phyloP scores from a whole-genome alignment of 2,888 invertebrate genomes.

The Lampropteryx suffumata region DNA sequence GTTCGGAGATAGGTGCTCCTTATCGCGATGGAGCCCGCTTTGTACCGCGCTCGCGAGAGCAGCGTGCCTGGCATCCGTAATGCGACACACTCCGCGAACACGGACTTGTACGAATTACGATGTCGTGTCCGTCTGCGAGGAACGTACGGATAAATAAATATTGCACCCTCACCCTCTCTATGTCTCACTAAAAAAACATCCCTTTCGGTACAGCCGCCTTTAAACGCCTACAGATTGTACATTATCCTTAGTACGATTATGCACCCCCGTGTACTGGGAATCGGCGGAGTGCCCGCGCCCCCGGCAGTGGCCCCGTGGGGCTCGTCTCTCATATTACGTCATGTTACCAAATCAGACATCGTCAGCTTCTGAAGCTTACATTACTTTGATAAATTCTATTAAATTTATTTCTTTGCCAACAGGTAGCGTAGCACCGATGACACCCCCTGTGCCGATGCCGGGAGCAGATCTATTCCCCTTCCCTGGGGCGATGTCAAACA shows the following conservation, averaged over 20 bases:
- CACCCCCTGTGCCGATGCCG: slow-evolving; percentile 65
- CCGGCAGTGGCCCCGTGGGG: slow-evolving; percentile 62
- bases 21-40: slow-evolving; percentile 71
- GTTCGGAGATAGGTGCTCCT: slow-evolving; percentile 67
- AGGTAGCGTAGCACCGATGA: slow-evolving; percentile 71
- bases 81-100: slow-evolving; percentile 50
- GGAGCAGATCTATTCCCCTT: slow-evolving; percentile 74
- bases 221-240: slow-evolving; percentile 84
- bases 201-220: slow-evolving; percentile 81
- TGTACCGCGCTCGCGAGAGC: slow-evolving; percentile 39
- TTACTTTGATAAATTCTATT: slow-evolving; percentile 31
- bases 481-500: slow-evolving; percentile 66
- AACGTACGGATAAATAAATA: slow-evolving; percentile 80
- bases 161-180: slow-evolving; percentile 82
- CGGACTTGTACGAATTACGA: slow-evolving; percentile 67
- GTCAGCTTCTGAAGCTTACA: slow-evolving; percentile 37
- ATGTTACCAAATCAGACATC: slow-evolving; percentile 65
- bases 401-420: slow-evolving; percentile 54
- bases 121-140: slow-evolving; percentile 70
- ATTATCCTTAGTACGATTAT: slow-evolving; percentile 83
- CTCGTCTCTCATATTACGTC: slow-evolving; percentile 80
- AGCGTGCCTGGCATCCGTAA: slow-evolving; percentile 72
- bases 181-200: slow-evolving; percentile 81
- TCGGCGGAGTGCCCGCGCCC: slow-evolving; percentile 74
- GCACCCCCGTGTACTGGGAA: slow-evolving; percentile 82